Evolutionary conservation across 2,888 invertebrate species (phyloP).

Genomic region (Lasioglossum marginatum): DNA sequence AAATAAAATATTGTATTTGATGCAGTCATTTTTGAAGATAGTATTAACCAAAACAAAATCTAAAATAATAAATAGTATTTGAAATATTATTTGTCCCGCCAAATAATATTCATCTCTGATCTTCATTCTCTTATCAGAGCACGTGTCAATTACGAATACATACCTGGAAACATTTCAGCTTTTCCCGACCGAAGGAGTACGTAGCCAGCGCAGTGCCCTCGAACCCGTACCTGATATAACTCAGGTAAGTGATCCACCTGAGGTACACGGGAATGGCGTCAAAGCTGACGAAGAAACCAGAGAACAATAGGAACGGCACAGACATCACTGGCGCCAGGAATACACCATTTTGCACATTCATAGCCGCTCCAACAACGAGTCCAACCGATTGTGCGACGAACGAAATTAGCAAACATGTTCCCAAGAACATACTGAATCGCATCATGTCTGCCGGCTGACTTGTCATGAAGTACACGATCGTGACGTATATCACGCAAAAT

Average conservation of each 20-base stretch:
- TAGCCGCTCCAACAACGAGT: constrained; percentile 97
- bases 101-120: too few species aligned
- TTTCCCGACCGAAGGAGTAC: constrained; percentile 93
- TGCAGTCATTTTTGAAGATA: too few species aligned
- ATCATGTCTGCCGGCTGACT: constrained; percentile 94
- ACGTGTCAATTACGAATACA: neutral
- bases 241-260: constrained; percentile 97
- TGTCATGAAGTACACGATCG: constrained; percentile 97
- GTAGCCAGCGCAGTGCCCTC: constrained; percentile 97
- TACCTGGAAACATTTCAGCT: constrained; percentile 92
- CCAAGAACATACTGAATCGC: constrained; percentile 95
- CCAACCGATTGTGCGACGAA: constrained; percentile 98
- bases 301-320: constrained; percentile 97
- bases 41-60: too few species aligned
- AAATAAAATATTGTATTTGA: too few species aligned
- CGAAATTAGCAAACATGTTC: constrained; percentile 94
- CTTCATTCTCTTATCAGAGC: too few species aligned
- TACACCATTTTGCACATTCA: constrained; percentile 97
- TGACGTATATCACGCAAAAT: constrained; percentile 96
- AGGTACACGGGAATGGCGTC: constrained; percentile 97
- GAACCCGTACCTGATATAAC: constrained; percentile 97
- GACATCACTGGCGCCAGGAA: constrained; percentile 98
- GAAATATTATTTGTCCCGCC: too few species aligned
- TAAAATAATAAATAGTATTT: too few species aligned
- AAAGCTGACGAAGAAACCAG: constrained; percentile 98